Conservation (phyloP, 2,888 invertebrate species). For the Pandemis cinnamomeana region DNA sequence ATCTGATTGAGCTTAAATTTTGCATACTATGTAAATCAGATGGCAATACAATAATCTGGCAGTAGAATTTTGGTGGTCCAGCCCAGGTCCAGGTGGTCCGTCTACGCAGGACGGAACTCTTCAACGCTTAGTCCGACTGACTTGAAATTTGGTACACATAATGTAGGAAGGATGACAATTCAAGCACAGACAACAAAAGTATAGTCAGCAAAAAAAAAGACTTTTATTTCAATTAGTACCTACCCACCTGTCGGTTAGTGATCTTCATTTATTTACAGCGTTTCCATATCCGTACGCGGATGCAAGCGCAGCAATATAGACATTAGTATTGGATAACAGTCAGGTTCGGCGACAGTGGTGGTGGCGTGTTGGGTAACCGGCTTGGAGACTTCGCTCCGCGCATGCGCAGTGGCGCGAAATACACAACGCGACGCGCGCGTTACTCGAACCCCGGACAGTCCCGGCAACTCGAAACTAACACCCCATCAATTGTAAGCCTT, state of each 20-base stretch:
- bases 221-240: no score
- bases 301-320: conserved; percentile 1
- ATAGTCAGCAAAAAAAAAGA: no score
- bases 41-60: no score
- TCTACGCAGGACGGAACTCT: no score
- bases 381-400: conserved; percentile 36
- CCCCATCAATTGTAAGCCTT: not conserved
- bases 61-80: no score
- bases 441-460: not conserved
- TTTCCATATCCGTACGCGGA: not conserved
- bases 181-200: no score
- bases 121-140: no score
- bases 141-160: no score
- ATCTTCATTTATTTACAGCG: not conserved
- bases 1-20: no score
- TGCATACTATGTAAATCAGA: no score
- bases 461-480: conserved; percentile 2
- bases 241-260: not conserved
- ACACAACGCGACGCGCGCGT: conserved; percentile 35
- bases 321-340: conserved; percentile 47
- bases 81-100: no score
- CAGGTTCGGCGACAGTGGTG: conserved; percentile 44
- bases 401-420: conserved; percentile 41
- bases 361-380: conserved; percentile 48
- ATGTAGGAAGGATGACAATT: no score